Evolutionary conservation across 2,797 vertebrate species (phyloP).

Genomic region (Microctenopoma lineatum): DNA sequence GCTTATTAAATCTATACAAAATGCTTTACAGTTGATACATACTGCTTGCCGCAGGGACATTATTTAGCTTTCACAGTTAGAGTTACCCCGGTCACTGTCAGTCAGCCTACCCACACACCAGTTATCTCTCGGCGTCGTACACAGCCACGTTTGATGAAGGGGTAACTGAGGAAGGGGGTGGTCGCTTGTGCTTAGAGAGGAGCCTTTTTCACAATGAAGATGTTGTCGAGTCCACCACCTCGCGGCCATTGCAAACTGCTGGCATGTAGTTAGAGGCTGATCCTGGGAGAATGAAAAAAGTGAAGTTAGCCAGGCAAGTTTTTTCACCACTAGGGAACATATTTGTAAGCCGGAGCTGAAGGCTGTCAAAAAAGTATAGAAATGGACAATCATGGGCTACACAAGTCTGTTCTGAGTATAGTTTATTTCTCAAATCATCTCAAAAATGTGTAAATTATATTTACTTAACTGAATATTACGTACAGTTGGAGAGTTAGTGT

Average conservation of each 20-base stretch:
- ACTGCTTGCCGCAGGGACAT: slow-evolving; percentile 56
- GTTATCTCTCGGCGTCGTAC: slow-evolving; percentile 48
- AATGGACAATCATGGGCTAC: no score
- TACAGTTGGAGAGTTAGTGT: no score
- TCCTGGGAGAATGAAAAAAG: slow-evolving; percentile 69
- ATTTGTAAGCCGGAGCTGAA: slow-evolving; percentile 36
- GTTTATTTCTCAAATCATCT: no score
- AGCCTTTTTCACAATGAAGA: slow-evolving; percentile 89
- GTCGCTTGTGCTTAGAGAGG: slow-evolving; percentile 47
- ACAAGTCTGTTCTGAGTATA: no score
- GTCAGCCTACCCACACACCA: slow-evolving; percentile 35
- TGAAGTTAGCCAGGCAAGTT: slow-evolving; percentile 8
- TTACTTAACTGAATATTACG: no score
- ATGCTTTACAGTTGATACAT: slow-evolving; percentile 70
- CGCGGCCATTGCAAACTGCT: slow-evolving; percentile 94
- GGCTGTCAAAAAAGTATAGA: not conserved
- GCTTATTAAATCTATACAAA: slow-evolving; percentile 80
- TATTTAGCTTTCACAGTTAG: slow-evolving; percentile 65
- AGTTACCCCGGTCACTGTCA: slow-evolving; percentile 37
- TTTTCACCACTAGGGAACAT: slow-evolving; percentile 5
- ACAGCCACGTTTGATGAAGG: slow-evolving; percentile 38
- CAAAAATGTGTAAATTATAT: no score
- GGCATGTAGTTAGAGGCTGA: slow-evolving; percentile 92
- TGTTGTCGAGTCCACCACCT: slow-evolving; percentile 96
- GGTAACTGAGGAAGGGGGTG: slow-evolving; percentile 41